These are phyloP conservation scores for Phocides pigmalion DNA, from an alignment of 1,140 invertebrate genomes.

Conservation along the genomic window DNA sequence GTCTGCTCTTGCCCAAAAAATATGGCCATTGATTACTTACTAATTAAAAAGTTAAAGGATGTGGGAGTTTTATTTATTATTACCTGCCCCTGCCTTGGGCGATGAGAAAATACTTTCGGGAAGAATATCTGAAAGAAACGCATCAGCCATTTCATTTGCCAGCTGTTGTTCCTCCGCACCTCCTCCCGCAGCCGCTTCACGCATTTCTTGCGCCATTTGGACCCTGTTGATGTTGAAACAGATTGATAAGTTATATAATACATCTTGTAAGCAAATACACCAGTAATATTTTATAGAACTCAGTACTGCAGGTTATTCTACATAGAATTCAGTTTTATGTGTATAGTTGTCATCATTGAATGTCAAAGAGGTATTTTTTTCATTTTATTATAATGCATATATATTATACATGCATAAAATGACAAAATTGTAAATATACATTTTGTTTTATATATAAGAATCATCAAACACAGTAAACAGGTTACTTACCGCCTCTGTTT, in stretches of 20 bases:
- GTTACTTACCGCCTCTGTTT: conserved; percentile 90
- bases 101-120: conserved; percentile 97
- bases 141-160: conserved; percentile 98
- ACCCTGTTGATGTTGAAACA: conserved; percentile 81
- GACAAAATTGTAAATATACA: no score
- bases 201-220: conserved; percentile 96
- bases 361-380: no score
- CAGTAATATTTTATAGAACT: conserved; percentile 27
- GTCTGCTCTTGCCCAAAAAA: conserved; percentile 81
- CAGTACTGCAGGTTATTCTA: conserved; percentile 74
- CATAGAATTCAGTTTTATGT: conserved; percentile 62
- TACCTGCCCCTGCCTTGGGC: conserved; percentile 96
- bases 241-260: conserved; percentile 10
- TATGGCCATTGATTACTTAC: conserved; percentile 52
- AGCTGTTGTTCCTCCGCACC: conserved; percentile 97
- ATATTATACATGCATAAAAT: no score
- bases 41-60: not conserved
- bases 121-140: conserved; percentile 97
- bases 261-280: not conserved
- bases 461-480: no score
- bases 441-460: no score
- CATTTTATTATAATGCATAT: no score
- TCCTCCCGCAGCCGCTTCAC: conserved; percentile 91
- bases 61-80: conserved; percentile 80
- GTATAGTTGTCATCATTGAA: conserved; percentile 72